phyloP scores from a whole-genome alignment of 2,113 vertebrate species.

The Gallinago paraguaiae region DNA sequence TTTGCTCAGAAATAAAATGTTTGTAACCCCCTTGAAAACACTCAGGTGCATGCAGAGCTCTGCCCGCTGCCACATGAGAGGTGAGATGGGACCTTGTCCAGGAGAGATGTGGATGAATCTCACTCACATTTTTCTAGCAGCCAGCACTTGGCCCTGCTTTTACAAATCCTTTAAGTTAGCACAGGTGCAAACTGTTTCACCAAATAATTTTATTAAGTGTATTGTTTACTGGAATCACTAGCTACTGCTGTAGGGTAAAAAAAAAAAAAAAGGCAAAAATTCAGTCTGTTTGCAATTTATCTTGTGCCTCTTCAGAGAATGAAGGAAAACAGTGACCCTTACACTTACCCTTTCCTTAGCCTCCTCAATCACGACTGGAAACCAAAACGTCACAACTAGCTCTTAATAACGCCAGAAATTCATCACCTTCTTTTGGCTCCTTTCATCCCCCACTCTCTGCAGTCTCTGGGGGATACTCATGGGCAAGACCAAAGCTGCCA shows the following conservation, averaged over 20 bases:
- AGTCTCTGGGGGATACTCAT: neutral
- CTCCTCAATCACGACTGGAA: neutral
- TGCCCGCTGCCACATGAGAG: neutral
- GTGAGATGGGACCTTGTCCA: neutral
- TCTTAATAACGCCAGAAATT: neutral
- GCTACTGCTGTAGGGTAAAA: neutral
- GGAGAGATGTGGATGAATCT: neutral
- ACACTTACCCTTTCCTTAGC: neutral
- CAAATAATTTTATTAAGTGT: neutral
- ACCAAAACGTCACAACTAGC: neutral
- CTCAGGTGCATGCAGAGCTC: neutral
- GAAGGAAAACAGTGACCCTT: neutral
- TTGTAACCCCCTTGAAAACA: neutral
- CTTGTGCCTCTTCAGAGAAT: neutral
- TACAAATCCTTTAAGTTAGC: conserved; percentile 4
- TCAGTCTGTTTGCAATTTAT: neutral
- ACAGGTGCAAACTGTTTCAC: neutral
- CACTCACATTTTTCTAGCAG: neutral
- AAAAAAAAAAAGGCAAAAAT: neutral
- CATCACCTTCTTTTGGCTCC: neutral
- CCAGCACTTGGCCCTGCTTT: neutral
- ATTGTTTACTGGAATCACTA: neutral
- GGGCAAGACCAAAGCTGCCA: neutral
- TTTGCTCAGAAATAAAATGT: neutral
- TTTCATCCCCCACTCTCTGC: neutral